Evolutionary conservation across 2,113 vertebrate genomes (phyloP), one percentile per base, ranked within the genome.

Genomic region (Hepsetus odoe): DNA sequence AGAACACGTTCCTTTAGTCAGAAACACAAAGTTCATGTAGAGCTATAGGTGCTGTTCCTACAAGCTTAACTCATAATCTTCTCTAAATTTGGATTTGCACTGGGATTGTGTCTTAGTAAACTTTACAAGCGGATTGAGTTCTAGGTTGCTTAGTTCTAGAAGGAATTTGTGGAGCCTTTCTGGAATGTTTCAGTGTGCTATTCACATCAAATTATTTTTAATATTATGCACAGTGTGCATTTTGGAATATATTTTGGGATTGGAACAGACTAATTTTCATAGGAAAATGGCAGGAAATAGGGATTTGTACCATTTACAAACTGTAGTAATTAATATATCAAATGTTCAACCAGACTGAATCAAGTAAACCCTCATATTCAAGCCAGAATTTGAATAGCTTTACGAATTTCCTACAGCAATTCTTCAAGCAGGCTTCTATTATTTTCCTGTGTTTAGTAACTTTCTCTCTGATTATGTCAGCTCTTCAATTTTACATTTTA

Each of bases 21-120:
- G 4, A 32, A 28, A 62, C 44, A 67, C 64, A 35, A 10, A 9
- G 40, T 69, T 38, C 62, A 58, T 68, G 3, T 80, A 38, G 35
- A 66, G 28, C 35, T 42, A 74, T 24, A 35, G 20, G 12, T 28
- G 14, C 59, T 46, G 18, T 40, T 11, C 38, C 28, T 9, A 18
- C 26, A 33, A 62, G 70, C 74, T 68, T 49, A 74, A 16, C 35
- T 28, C 16, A 51, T 79, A 79, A 79, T 75, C 72, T 62, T 51
- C 33, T 14, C 28, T 24, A 68, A 68, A 74, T n/a, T n/a, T 69
- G 49, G 26, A 55, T 70, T 75, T 49, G 53, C 44, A 18, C 33
- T 59, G 18, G 59, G 42, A 61, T 49, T 74, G 61, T 62, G 56
- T 28, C 24, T 59, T 49, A 18, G 11, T 49, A 20, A 49, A 24